Conservation (phyloP, 2,797 vertebrate genomes). For the Tokudaia tokunoshimensis region DNA sequence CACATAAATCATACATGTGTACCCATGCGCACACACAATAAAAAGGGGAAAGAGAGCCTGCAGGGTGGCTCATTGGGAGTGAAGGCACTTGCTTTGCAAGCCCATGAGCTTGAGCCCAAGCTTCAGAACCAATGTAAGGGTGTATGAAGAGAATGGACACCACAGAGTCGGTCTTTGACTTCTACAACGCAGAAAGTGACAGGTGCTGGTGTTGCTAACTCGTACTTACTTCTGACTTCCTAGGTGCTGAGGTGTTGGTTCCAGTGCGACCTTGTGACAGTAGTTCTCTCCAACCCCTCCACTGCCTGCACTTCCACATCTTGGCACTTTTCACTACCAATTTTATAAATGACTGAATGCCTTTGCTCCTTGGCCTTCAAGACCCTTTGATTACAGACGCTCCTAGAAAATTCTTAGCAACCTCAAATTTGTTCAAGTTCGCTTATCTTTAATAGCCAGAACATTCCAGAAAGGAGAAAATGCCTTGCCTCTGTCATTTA, state of each 20-base stretch:
- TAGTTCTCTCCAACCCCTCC: neutral
- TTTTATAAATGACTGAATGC: neutral
- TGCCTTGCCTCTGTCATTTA: rapidly evolving
- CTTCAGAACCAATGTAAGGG: neutral
- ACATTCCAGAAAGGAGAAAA: neutral
- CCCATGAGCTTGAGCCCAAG: neutral
- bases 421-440: neutral
- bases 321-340: rapidly evolving
- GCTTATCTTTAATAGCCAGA: neutral
- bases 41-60: neutral
- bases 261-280: rapidly evolving
- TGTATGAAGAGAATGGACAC: neutral
- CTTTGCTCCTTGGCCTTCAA: neutral
- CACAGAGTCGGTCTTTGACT: neutral
- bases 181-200: rapidly evolving
- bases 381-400: neutral
- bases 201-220: neutral
- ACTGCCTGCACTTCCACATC: rapidly evolving
- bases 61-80: neutral
- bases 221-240: neutral
- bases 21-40: neutral
- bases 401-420: neutral
- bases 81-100: neutral
- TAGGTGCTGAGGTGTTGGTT: neutral
- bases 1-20: too few relatives aligned